Evolutionary conservation across 1,140 invertebrate species (phyloP), one percentile per base, ranked within the genome.

Genomic region (Batillaria attramentaria): DNA sequence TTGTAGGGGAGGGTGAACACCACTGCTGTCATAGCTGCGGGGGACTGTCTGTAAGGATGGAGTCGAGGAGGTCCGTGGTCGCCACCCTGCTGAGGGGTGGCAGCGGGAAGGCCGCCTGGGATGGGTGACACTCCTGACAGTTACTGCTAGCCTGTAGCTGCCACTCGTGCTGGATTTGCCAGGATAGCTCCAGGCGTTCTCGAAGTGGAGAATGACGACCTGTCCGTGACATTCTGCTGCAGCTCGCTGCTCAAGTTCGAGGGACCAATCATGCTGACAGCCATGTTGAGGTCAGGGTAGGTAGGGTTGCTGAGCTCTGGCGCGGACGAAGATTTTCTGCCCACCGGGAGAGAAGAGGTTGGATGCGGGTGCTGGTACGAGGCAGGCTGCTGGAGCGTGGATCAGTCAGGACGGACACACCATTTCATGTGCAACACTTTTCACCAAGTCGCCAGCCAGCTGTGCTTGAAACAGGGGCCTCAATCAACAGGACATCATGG

Each of bases 11-110:
- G 85, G 85, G 41, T 84, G 84, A 1, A 88, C 84, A 37, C 87
- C 88, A 85, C 84, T 88, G 72, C 87, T 86, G 69, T 86, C 82
- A 8, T 86, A 84, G 79, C 86, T 87, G 50, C 78, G 78, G 20
- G n/a, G 87, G 87, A 79, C 87, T 89, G 79, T 88, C 86, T 33
- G 86, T 89, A 24, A 89, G 81, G 46, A 87, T 85, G 2, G 86
- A 87, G 77, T 88, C 87, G 13, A 86, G 68, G 0, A 85, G 31
- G 8, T 79, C 77, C 54, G 46, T 60, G 39, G 24, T 75, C 54
- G 20, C 35, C 20, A 5, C n/a, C n/a, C n/a, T n/a, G n/a, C n/a
- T n/a, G n/a, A n/a, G n/a, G n/a, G 4, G 20, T 24, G 28, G 13
- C 24, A 16, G 10, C 4, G 68, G 68, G 41, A 42, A 46, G 4